phyloP scores from a whole-genome alignment of 2,797 vertebrate species.

The Masticophis lateralis region DNA sequence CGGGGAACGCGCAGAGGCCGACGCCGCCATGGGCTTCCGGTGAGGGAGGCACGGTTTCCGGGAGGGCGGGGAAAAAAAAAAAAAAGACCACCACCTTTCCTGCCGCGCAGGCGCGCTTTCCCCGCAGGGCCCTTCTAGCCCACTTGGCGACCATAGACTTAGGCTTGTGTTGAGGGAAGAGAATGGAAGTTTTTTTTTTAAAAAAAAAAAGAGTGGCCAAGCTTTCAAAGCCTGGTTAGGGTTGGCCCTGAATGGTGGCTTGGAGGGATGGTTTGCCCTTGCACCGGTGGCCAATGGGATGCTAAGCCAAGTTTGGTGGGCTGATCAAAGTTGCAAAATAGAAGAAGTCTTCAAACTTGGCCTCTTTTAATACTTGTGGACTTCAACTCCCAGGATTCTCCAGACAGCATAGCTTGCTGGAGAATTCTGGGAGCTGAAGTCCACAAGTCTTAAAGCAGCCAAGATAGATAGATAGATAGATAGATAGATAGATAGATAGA shows the following conservation, averaged over 20 bases:
- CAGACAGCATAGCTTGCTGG: too few species aligned
- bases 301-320: background rate
- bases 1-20: background rate
- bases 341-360: too few species aligned
- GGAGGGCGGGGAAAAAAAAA: fast-evolving
- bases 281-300: background rate
- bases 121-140: background rate
- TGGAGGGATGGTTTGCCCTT: background rate
- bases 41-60: background rate
- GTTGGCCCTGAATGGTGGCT: background rate
- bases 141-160: background rate
- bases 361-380: too few species aligned
- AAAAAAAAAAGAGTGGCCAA: too few species aligned
- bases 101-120: background rate
- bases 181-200: too few species aligned
- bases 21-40: background rate
- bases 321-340: background rate
- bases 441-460: too few species aligned
- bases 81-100: too few species aligned
- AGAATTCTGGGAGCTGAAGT: too few species aligned
- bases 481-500: too few species aligned
- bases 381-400: too few species aligned
- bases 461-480: too few species aligned
- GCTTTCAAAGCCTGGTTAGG: background rate
- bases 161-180: fast-evolving